phyloP scores from a whole-genome alignment of 2,888 invertebrate species.

The Acronicta aceris region DNA sequence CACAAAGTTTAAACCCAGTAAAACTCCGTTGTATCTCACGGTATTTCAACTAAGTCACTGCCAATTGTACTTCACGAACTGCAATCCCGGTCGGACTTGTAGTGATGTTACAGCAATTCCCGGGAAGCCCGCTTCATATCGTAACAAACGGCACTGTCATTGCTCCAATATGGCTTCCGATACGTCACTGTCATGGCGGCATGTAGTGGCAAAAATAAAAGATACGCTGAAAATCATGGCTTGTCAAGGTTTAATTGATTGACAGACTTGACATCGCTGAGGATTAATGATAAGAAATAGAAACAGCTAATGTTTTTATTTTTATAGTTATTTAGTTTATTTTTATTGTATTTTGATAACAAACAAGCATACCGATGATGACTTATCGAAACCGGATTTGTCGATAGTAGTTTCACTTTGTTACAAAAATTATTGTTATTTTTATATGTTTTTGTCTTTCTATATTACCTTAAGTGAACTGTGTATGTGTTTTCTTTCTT shows the following conservation, averaged over 20 bases:
- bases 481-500: too few species aligned
- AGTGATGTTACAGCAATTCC: conserved; percentile 16
- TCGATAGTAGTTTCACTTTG: too few species aligned
- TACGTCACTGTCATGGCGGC: conserved; percentile 17
- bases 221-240: background rate
- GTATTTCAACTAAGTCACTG: conserved; percentile 19
- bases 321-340: too few species aligned
- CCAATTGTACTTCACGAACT: conserved; percentile 33
- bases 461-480: too few species aligned
- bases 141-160: conserved; percentile 21
- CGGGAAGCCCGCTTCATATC: conserved; percentile 11
- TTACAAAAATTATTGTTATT: too few species aligned
- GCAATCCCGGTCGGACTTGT: conserved; percentile 22
- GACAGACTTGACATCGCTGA: background rate
- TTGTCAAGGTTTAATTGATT: background rate
- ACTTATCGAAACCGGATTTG: too few species aligned
- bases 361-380: too few species aligned
- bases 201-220: conserved; percentile 1
- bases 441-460: too few species aligned
- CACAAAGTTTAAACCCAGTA: conserved; percentile 32
- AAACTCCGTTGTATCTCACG: conserved; percentile 18
- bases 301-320: too few species aligned
- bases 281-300: too few species aligned
- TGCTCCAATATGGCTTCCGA: conserved; percentile 21
- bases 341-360: too few species aligned